A percentile compares a stretch with the other conserved stretches of the same genome.
Conservation (phyloP, 2,113 vertebrate species). For the Ophiodon elongatus region DNA sequence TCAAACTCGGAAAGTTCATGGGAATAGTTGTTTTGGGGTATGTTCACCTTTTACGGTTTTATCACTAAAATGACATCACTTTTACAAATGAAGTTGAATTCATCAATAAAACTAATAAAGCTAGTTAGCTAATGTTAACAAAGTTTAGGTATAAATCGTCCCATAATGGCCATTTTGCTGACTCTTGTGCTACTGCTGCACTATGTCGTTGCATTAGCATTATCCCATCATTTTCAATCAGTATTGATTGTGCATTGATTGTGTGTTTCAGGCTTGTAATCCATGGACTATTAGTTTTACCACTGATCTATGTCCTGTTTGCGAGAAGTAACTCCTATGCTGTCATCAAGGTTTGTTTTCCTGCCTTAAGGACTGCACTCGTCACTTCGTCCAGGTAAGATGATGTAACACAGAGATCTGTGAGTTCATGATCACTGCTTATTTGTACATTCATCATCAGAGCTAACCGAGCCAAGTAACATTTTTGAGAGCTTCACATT, state of each 20-base stretch:
- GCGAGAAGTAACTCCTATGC: background rate
- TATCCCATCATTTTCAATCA: background rate
- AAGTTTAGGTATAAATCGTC: background rate
- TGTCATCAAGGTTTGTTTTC: background rate
- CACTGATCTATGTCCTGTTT: background rate
- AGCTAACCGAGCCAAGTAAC: background rate
- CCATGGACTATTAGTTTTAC: background rate
- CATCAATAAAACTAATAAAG: background rate
- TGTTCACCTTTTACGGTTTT: background rate
- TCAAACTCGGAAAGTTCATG: background rate
- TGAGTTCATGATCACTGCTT: background rate
- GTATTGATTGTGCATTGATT: background rate
- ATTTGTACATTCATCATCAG: background rate
- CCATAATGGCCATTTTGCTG: background rate
- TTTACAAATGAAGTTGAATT: background rate
- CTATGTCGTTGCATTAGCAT: background rate
- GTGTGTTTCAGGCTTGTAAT: background rate
- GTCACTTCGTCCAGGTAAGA: constrained; percentile 1
- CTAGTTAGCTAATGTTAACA: background rate
- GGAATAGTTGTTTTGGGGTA: background rate
- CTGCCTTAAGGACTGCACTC: background rate
- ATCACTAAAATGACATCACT: background rate
- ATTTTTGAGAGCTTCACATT: background rate
- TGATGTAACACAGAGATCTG: background rate
- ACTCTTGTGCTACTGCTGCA: background rate